Conservation (phyloP, 2,888 invertebrate species). For the Didymodactylos carnosus region DNA sequence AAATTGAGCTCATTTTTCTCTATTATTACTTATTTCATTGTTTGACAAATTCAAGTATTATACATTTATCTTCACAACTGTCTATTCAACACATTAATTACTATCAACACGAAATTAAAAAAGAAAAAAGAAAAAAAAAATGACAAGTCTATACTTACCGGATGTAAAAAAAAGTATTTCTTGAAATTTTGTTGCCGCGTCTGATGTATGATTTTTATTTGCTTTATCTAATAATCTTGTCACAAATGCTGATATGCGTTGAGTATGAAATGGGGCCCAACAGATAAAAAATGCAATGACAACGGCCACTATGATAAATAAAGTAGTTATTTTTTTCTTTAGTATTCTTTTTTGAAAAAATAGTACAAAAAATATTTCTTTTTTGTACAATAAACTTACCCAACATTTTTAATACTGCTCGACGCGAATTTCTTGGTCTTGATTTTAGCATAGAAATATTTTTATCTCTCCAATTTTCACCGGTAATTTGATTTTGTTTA, state of each 20-base stretch:
- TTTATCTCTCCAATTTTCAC: neutral
- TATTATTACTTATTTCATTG: too few species aligned
- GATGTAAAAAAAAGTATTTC: neutral
- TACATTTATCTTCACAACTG: too few species aligned
- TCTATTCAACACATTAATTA: too few species aligned
- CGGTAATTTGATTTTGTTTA: neutral
- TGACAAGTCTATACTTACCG: neutral
- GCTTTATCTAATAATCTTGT: conserved; percentile 16
- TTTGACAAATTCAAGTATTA: too few species aligned
- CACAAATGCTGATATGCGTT: conserved; percentile 52
- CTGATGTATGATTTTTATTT: neutral
- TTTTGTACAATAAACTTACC: conserved; percentile 19
- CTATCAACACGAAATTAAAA: too few species aligned
- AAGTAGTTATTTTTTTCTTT: too few species aligned
- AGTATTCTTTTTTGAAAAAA: too few species aligned
- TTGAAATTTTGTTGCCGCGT: neutral
- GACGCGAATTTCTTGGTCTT: conserved; percentile 16
- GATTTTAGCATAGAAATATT: neutral
- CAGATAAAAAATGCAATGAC: conserved; percentile 79
- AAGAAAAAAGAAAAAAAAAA: too few species aligned
- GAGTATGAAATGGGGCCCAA: conserved; percentile 76
- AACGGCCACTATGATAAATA: conserved; percentile 54
- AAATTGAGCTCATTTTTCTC: too few species aligned
- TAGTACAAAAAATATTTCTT: neutral
- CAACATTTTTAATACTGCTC: conserved; percentile 25